A percentile compares a stretch with the other conserved stretches of the same genome.
These are phyloP conservation scores for Drymonia ruficornis DNA, from an alignment of 2,888 invertebrate genomes.

Conservation along the genomic window DNA sequence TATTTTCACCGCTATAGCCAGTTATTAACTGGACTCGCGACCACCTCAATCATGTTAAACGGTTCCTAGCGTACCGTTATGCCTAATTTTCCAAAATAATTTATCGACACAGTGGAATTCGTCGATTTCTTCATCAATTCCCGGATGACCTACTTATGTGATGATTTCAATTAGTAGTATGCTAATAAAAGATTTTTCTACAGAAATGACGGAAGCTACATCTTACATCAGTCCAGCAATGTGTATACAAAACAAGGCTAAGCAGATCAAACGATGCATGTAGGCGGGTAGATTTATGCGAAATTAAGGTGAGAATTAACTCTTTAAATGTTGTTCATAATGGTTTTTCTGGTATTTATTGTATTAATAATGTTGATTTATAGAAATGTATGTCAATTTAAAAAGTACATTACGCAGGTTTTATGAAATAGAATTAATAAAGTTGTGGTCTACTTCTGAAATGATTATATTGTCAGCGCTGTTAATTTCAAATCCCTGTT, in stretches of 20 bases:
- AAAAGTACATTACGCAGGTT: too few species aligned
- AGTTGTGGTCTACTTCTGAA: too few species aligned
- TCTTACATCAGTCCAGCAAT: slow-evolving; percentile 21
- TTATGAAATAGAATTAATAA: too few species aligned
- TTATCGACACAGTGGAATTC: slow-evolving; percentile 7
- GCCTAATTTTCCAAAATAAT: not conserved
- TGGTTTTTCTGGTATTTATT: not conserved
- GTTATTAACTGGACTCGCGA: too few species aligned
- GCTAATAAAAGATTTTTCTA: slow-evolving; percentile 33
- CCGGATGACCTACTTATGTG: slow-evolving; percentile 21
- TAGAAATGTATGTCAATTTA: too few species aligned
- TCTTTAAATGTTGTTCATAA: not conserved
- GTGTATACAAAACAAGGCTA: slow-evolving; percentile 25
- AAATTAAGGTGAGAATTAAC: slow-evolving; percentile 15
- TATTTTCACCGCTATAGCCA: too few species aligned
- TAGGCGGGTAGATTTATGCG: slow-evolving; percentile 25
- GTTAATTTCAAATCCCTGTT: too few species aligned
- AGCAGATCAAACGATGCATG: slow-evolving; percentile 31
- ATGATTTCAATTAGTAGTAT: slow-evolving; percentile 28
- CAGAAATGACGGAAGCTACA: slow-evolving; percentile 28
- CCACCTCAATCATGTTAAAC: too few species aligned
- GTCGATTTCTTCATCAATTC: slow-evolving; percentile 25
- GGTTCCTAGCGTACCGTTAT: too few species aligned
- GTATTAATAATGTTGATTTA: not conserved
- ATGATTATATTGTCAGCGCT: too few species aligned